These are phyloP conservation scores for Latheticus oryzae DNA, from an alignment of 2,888 invertebrate genomes.

Conservation along the genomic window DNA sequence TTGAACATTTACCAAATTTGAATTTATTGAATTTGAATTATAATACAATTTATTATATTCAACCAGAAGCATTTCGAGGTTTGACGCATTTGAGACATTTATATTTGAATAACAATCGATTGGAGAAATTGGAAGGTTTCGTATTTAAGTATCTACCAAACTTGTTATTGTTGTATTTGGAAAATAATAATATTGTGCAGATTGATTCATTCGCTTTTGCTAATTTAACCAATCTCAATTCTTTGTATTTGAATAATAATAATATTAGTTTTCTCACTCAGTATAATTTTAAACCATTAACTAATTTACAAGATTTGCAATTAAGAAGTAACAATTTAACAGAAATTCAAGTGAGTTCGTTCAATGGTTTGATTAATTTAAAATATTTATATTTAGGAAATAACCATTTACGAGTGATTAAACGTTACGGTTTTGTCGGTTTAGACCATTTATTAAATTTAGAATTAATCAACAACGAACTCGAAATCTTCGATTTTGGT, in stretches of 20 bases:
- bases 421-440: slow-evolving; percentile 62
- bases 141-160: slow-evolving; percentile 60
- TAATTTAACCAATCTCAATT: slow-evolving; percentile 59
- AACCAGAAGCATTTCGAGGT: slow-evolving; percentile 62
- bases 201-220: slow-evolving; percentile 63
- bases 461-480: slow-evolving; percentile 59
- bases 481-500: slow-evolving; percentile 54
- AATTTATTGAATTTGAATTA: slow-evolving; percentile 61
- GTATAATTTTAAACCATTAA: slow-evolving; percentile 62
- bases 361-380: slow-evolving; percentile 61
- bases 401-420: slow-evolving; percentile 61
- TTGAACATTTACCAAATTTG: slow-evolving; percentile 61
- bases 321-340: slow-evolving; percentile 60
- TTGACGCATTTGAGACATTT: slow-evolving; percentile 62
- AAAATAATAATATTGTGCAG: slow-evolving; percentile 62
- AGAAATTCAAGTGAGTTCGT: slow-evolving; percentile 62
- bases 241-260: slow-evolving; percentile 63
- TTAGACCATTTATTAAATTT: slow-evolving; percentile 59
- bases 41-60: slow-evolving; percentile 61
- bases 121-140: slow-evolving; percentile 60
- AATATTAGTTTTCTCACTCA: slow-evolving; percentile 59
- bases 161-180: slow-evolving; percentile 62
- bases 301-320: slow-evolving; percentile 60
- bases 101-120: slow-evolving; percentile 63
- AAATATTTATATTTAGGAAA: slow-evolving; percentile 61